Base-by-base conservation (phyloP, 2,797 vertebrate genomes). In the Hyperoplus immaculatus region DNA sequence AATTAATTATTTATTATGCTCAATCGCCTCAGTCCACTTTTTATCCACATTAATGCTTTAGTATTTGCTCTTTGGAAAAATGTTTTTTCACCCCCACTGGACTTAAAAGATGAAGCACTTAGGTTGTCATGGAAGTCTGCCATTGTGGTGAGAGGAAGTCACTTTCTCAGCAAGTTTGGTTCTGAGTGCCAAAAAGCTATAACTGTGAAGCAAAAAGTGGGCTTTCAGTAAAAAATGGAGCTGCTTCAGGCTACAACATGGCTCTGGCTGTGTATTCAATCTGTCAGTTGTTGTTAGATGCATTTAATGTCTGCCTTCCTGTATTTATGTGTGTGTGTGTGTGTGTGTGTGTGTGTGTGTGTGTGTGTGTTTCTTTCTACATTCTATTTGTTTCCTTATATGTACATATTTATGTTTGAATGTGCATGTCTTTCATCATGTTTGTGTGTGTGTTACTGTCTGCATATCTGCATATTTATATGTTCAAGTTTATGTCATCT, bases 391-490 rank as follows among this genome's bases (percentile, higher is more conserved):
- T 59, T 59, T 68, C 47, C 45, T 51, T 62, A 41, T 63, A 62
- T 78, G 75, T 69, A 21, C 51, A 1, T 59, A 2, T 77, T 77
- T 73, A 57, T 18, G 50, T 80, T 77, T 57, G 14, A 81, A 61
- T 29, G 63, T 53, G 38, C 36, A 41, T 39, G 72, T 73, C 69
- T 78, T 69, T 85, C 76, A 78, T 77, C 46, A 9, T 77, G 69
- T 78, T 82, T 87, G 67, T 83, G 72, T 86, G 77, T 86, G 77
- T 81, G 77, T 88, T 85, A 86, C 72, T 83, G 77, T 80, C 70
- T 55, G 39, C 62, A 42, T 85, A 53, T 21, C 68, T 60, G 49
- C 49, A 18, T 82, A 78, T 89, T 86, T 91, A 81, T 83, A 47
- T 71, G 76, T 82, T 88, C 41, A 63, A 72, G 47, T 82, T 60